Evolutionary conservation across 2,888 invertebrate genomes (phyloP).

Genomic region (Epinotia brunnichana): DNA sequence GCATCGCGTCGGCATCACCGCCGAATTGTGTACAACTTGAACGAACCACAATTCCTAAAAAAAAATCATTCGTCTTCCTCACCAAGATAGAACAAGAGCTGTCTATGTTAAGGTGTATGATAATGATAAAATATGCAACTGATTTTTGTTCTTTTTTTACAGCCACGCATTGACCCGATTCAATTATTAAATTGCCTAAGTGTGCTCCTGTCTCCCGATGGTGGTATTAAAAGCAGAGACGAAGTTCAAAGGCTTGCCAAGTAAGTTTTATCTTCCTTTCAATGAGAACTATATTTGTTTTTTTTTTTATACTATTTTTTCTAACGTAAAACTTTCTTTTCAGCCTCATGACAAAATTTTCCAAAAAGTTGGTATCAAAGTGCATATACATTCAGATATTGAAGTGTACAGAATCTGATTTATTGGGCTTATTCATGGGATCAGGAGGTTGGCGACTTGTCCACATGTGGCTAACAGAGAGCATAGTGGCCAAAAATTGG

Average conservation of each 20-base stretch:
- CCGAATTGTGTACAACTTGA: no score
- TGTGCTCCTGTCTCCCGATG: constrained; percentile 91
- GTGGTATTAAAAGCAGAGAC: constrained; percentile 93
- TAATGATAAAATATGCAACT: background rate
- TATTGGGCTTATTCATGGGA: constrained; percentile 94
- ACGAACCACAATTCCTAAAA: no score
- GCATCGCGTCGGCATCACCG: no score
- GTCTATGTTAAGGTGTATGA: no score
- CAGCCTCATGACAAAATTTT: constrained; percentile 97
- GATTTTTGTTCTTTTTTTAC: constrained; percentile 69
- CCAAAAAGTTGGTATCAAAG: constrained; percentile 96
- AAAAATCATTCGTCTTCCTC: no score
- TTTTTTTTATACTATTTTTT: background rate
- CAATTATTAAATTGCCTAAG: constrained; percentile 94
- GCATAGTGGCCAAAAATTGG: constrained; percentile 92
- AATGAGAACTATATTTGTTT: background rate
- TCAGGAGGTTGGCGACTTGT: constrained; percentile 96
- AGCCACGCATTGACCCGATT: constrained; percentile 97
- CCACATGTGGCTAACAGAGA: constrained; percentile 95
- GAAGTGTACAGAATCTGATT: constrained; percentile 91
- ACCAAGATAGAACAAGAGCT: background rate
- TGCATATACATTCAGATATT: constrained; percentile 97
- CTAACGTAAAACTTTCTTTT: constrained; percentile 64
- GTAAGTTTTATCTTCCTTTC: constrained; percentile 81
- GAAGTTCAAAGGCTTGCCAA: constrained; percentile 94